Conservation (phyloP, 2,888 invertebrate genomes). For the Lamproptera curius region DNA sequence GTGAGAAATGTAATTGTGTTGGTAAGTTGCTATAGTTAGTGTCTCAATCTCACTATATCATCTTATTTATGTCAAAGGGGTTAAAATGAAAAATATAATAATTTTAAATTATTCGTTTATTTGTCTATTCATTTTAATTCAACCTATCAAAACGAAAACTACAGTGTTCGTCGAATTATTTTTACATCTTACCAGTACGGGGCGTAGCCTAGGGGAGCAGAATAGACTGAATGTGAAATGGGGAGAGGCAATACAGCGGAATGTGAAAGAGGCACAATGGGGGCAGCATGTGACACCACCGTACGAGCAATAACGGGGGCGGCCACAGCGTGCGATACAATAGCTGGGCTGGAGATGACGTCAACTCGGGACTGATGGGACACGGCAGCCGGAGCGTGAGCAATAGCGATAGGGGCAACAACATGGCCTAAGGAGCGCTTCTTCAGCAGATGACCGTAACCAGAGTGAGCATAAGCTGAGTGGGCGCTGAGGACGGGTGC, state of each 20-base stretch:
- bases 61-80: not conserved
- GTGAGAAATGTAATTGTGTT: no score
- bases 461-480: slow-evolving; percentile 21
- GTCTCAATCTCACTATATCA: no score
- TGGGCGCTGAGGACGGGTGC: slow-evolving; percentile 17
- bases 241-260: slow-evolving; percentile 50
- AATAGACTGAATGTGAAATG: slow-evolving; percentile 39
- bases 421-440: slow-evolving; percentile 26
- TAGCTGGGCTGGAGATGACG: slow-evolving; percentile 17
- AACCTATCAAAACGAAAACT: slow-evolving; percentile 59
- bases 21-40: no score
- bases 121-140: slow-evolving; percentile 64
- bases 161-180: slow-evolving; percentile 50
- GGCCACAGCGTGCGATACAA: slow-evolving; percentile 28
- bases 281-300: slow-evolving; percentile 37
- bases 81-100: not conserved
- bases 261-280: slow-evolving; percentile 37
- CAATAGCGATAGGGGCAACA: slow-evolving; percentile 28
- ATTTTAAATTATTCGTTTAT: slow-evolving; percentile 38
- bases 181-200: slow-evolving; percentile 46
- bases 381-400: slow-evolving; percentile 37
- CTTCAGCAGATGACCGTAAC: slow-evolving; percentile 26
- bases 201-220: slow-evolving; percentile 32
- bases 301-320: slow-evolving; percentile 37
- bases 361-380: slow-evolving; percentile 57